Percentiles rank a stretch among this genome's conserved stretches.
Conservation (phyloP, 2,888 invertebrate genomes). For the Drosophila niveifrons region DNA sequence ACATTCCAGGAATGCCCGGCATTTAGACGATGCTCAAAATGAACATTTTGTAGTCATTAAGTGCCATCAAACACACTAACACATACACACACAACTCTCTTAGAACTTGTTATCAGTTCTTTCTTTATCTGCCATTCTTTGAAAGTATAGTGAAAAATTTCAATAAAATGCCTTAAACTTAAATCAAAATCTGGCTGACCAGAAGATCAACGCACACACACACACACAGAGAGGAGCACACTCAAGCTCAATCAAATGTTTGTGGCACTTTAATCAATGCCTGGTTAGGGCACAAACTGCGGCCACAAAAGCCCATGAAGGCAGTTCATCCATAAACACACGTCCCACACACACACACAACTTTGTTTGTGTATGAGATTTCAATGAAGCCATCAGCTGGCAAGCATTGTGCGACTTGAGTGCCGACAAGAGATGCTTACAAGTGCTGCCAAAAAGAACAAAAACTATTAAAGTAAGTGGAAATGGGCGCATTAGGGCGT, state of each 20-base stretch:
- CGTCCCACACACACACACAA: neutral
- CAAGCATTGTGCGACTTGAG: slow-evolving; percentile 38
- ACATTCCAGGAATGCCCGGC: slow-evolving; percentile 56
- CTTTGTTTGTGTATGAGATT: slow-evolving; percentile 37
- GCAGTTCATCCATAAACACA: slow-evolving; percentile 41
- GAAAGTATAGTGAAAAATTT: slow-evolving; percentile 56
- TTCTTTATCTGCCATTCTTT: neutral
- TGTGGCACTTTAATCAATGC: slow-evolving; percentile 70
- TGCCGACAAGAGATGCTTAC: slow-evolving; percentile 40
- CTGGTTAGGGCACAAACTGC: slow-evolving; percentile 54
- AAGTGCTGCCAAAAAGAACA: slow-evolving; percentile 59
- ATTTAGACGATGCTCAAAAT: slow-evolving; percentile 42
- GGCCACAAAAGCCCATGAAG: slow-evolving; percentile 52
- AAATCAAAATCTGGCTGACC: slow-evolving; percentile 59
- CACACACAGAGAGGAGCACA: neutral
- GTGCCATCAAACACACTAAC: slow-evolving; percentile 48
- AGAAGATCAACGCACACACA: slow-evolving; percentile 50
- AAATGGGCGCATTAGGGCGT: slow-evolving; percentile 74
- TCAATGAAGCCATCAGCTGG: slow-evolving; percentile 55
- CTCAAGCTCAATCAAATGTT: slow-evolving; percentile 52
- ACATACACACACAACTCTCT: slow-evolving; percentile 2
- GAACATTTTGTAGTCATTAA: slow-evolving; percentile 72
- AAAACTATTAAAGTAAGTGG: slow-evolving; percentile 79
- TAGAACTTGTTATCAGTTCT: slow-evolving; percentile 48
- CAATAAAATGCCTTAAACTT: slow-evolving; percentile 62